Evolutionary conservation across 2,888 invertebrate species (phyloP), one percentile per base, ranked within the genome.

Genomic region (Calameuta filiformis): DNA sequence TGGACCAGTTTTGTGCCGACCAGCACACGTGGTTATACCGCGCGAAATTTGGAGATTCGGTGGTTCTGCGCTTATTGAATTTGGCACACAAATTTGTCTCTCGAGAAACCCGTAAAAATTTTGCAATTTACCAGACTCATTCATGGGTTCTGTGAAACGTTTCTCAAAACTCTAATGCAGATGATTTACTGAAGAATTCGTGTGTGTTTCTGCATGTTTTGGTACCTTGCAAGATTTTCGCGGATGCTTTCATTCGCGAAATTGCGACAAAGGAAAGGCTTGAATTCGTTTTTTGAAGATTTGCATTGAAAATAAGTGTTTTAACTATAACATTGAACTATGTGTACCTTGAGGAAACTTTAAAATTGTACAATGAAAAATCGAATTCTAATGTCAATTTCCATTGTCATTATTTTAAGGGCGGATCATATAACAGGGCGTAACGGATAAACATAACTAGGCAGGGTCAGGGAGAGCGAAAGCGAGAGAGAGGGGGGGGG

Each of bases 351-450:
- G 34, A 71, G 6, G 30, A 71, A 71, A n/a, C 30, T n/a, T 30
- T 30, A 71, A 15, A 11, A 11, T 30, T 71, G 37, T 15, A 73
- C 79, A 79, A 76, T 81, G 76, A 80, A 79, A 73, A 31, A 40
- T 71, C 71, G 56, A 71, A 71, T 71, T 31, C 71, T 15, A 11
- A 71, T 34, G 71, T 56, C 23, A 56, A 15, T 56, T 79, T 76
- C 68, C 74, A 74, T 79, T 76, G 74, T 56, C 76, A 37, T 76
- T n/a, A 33, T n/a, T 15, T n/a, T 40, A 76, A 76, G 74, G 73
- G 74, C 56, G 23, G 9, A 56, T 2, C 56, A 23, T 56, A 23
- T 56, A 23, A 9, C 23, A 56, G 56, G 56, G 56, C 23, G 56
- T 56, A 56, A 56, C 56, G 23, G 71, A 75, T 73, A 77, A 76